Percentiles rank a stretch among this genome's conserved stretches.
phyloP scores from a whole-genome alignment of 2,797 vertebrate genomes.

The Natrix natrix region DNA sequence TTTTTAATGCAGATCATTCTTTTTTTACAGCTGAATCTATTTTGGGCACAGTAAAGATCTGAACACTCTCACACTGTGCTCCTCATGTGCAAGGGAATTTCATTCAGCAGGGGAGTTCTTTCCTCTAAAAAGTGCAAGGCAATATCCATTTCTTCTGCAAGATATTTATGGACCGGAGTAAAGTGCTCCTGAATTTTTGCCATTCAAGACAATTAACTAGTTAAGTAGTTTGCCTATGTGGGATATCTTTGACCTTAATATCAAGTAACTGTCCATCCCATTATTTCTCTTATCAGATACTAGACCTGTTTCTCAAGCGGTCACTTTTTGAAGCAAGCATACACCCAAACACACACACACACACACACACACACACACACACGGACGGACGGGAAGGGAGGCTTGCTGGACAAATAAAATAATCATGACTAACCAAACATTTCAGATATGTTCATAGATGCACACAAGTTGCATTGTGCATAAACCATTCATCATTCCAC shows the following conservation, averaged over 20 bases:
- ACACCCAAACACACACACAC: neutral
- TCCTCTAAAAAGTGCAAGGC: neutral
- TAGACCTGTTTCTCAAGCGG: neutral
- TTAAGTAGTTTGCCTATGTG: neutral
- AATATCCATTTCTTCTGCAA: slow-evolving; percentile 8
- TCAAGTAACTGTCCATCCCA: neutral
- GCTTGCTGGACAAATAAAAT: neutral
- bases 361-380: neutral
- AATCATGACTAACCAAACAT: neutral
- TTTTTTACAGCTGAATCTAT: neutral
- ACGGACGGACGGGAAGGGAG: too few species aligned
- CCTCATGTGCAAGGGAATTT: neutral
- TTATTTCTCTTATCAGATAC: slow-evolving; percentile 5
- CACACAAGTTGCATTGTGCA: neutral
- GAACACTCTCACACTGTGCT: neutral
- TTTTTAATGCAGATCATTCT: neutral
- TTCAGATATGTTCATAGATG: neutral
- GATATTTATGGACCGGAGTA: neutral
- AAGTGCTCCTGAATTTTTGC: neutral
- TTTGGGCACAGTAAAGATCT: neutral
- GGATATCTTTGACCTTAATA: neutral
- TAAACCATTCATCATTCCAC: neutral
- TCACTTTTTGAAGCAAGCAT: neutral
- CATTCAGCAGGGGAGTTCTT: neutral
- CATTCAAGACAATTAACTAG: neutral